These are phyloP conservation scores for Piaya cayana DNA, from an alignment of 2,113 vertebrate species.

Conservation along the genomic window DNA sequence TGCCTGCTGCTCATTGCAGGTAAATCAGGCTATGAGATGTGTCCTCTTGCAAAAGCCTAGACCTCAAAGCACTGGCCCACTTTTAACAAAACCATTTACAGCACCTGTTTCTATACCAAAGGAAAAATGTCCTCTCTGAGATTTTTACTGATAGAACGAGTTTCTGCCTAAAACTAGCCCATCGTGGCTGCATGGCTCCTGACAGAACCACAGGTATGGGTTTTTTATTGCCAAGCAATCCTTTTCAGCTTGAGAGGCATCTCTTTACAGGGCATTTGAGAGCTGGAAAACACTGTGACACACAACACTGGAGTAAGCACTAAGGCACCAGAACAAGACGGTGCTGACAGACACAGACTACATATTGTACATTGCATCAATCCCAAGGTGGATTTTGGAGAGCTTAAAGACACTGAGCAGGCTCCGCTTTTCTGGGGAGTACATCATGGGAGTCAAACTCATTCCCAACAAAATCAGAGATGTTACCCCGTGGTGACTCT, in stretches of 20 bases:
- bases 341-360: background rate
- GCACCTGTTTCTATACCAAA: background rate
- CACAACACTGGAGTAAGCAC: accelerated
- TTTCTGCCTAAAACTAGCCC: background rate
- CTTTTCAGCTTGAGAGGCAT: background rate
- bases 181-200: background rate
- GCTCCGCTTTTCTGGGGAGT: background rate
- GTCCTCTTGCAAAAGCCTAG: background rate
- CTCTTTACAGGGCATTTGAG: accelerated
- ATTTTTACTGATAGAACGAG: background rate
- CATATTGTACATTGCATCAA: background rate
- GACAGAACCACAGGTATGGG: background rate
- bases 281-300: background rate
- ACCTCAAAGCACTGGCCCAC: background rate
- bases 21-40: background rate
- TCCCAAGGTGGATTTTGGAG: background rate
- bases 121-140: background rate
- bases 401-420: background rate
- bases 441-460: background rate
- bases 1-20: background rate
- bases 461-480: background rate
- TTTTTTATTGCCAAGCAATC: background rate
- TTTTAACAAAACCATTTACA: background rate
- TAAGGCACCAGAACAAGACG: background rate
- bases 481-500: background rate